Evolutionary conservation across 1,140 invertebrate species (phyloP), one percentile per base, ranked within the genome.

Genomic region (Hermetia illucens): DNA sequence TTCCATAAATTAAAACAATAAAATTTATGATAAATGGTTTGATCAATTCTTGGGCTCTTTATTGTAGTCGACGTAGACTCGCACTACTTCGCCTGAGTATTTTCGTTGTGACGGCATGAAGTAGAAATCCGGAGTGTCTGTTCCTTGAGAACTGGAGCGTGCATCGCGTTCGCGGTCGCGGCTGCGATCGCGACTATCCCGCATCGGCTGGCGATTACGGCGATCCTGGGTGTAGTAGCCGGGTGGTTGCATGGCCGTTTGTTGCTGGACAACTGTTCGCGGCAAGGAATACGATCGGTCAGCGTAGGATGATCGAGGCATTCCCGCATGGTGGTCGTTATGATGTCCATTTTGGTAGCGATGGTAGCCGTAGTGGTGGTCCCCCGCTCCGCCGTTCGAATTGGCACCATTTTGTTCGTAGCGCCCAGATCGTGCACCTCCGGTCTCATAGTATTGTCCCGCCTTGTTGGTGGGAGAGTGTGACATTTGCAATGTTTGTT

Each of bases 101-200:
- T 91, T 89, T 34, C 88, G 64, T 51, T 93, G 88, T 21, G 85
- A 89, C 12, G 87, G 88, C 86, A 92, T 91, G 55, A 92, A 92
- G 61, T 92, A 93, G 61, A 92, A 92, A 61, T 93, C 88, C 0
- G 87, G 81, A 43, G 55, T 79, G 70, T 51, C 69, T 32, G 48
- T 65, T 44, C 51, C 51, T 42, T 53, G 50, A 44, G 52, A 40
- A 34, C 33, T 21, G 5, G 40, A 25, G 38, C 36, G 48, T 39
- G 51, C 58, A 44, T 51, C 48, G 36, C 47, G 53, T 41, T 38
- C 51, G 20, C 43, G 43, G 25, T 40, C 30, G 2, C 39, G 24
- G 66, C 22, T 68, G 47, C 1, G 68, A 68, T 38, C 68, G 58
- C 53, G 46, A 34, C 53, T 48, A 5, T 53, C 47, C 12, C 49